phyloP scores from a whole-genome alignment of 2,888 invertebrate genomes.

The Colostygia pectinataria region DNA sequence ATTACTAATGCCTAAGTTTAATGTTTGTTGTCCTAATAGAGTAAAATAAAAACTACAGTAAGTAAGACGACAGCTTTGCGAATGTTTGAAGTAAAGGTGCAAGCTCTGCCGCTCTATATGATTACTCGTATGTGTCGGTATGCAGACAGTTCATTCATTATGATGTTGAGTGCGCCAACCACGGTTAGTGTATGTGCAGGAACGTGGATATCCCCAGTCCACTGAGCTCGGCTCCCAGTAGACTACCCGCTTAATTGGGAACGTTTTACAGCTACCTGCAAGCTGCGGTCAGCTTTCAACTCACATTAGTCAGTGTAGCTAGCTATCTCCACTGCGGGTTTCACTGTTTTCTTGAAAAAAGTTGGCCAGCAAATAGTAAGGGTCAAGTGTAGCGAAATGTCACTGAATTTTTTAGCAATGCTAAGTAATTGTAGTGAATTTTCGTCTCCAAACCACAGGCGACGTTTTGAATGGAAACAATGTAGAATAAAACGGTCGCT shows the following conservation, averaged over 20 bases:
- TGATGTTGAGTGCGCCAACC: conserved; percentile 29
- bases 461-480: conserved; percentile 5
- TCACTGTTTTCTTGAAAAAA: conserved; percentile 1
- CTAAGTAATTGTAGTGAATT: conserved; percentile 3
- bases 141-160: conserved; percentile 36
- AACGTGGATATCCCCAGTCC: conserved; percentile 32
- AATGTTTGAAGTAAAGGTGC: too few species aligned
- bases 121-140: neutral
- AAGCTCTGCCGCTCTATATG: neutral
- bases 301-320: conserved; percentile 42
- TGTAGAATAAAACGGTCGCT: neutral
- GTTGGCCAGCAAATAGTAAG: neutral
- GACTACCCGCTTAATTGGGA: conserved; percentile 55
- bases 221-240: conserved; percentile 46
- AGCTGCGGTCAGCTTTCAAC: conserved; percentile 51
- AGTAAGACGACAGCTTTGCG: too few species aligned
- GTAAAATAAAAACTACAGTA: too few species aligned
- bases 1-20: too few species aligned
- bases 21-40: too few species aligned
- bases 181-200: conserved; percentile 27
- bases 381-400: neutral
- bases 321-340: conserved; percentile 28
- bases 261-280: conserved; percentile 50
- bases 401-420: conserved; percentile 1
- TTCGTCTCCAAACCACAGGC: neutral